Evolutionary conservation across 2,797 vertebrate genomes (phyloP).

Genomic region (Anolis apletophallus): DNA sequence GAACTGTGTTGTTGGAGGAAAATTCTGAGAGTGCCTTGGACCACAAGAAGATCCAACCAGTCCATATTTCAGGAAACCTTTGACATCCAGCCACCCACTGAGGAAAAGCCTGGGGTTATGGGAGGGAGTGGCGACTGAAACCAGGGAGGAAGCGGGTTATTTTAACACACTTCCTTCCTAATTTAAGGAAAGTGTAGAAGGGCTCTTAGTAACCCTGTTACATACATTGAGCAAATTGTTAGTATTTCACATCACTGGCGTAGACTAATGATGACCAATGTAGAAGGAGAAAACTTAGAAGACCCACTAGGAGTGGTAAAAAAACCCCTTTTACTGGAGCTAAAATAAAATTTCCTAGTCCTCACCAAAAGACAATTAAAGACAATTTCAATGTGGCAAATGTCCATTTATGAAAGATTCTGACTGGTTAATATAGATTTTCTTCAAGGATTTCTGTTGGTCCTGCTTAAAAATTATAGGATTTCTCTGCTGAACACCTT

Average conservation of each 20-base stretch:
- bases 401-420: neutral
- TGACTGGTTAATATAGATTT: neutral
- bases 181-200: too few relatives aligned
- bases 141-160: too few relatives aligned
- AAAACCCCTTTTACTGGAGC: neutral
- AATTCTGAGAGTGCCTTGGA: too few relatives aligned
- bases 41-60: too few relatives aligned
- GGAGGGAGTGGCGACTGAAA: too few relatives aligned
- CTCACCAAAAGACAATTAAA: neutral
- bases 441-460: neutral
- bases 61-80: too few relatives aligned
- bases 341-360: too few relatives aligned
- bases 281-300: neutral
- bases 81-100: too few relatives aligned
- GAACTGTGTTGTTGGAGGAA: too few relatives aligned
- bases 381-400: neutral
- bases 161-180: too few relatives aligned
- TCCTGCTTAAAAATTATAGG: neutral
- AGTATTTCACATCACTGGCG: neutral
- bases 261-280: neutral
- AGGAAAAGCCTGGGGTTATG: too few relatives aligned
- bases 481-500: neutral
- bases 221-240: neutral
- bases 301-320: neutral
- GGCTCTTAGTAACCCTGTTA: neutral